Evolutionary conservation across 53 echinoderm and acorn worm species (phyloP), one percentile per base, ranked within the genome.

Genomic region (Patiria pectinifera): DNA sequence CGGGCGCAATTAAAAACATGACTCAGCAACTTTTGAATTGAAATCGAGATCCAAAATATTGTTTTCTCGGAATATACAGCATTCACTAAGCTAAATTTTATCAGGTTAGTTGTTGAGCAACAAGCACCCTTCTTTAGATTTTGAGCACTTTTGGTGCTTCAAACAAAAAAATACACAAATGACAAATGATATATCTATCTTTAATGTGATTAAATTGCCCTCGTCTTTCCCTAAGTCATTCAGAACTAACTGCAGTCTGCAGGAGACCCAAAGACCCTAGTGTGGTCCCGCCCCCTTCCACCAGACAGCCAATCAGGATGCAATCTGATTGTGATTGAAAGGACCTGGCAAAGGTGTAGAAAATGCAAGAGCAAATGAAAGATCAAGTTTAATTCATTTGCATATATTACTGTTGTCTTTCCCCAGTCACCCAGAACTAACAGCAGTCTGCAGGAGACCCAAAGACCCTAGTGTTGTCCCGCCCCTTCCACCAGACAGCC

Each of bases 291-390:
- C 83, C 88, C 88, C 48, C 95, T 92, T 25, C 89, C 92, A 18
- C 84, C 86, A n/a, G 83, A 84, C 22, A 66, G 81, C 81, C 92
- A 94, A 80, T 85, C 91, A 71, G 93, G 85, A 14, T 98, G 95
- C 85, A 95, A 97, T 71, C 91, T 98, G 72, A 93, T 98, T 84
- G 84, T 98, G 76, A 93, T 98, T 83, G 98, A 98, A 71, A 96
- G 98, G 11, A 98, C 96, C 4, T 98, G 98, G 98, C 35, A 35
- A 35, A 35, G 35, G 35, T 35, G 35, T 35, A 35, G 35, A 1
- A n/a, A 35, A 35, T 35, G 35, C 35, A 35, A 35, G 35, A 35
- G 35, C 35, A 35, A 35, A 35, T 35, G 35, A 35, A 35, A 35
- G 35, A 35, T 35, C 35, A 35, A 35, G 35, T 35, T 35, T 1